A percentile compares a stretch with the other conserved stretches of the same genome.
Conservation (phyloP, 2,888 invertebrate species). For the Aspidapion aeneum region DNA sequence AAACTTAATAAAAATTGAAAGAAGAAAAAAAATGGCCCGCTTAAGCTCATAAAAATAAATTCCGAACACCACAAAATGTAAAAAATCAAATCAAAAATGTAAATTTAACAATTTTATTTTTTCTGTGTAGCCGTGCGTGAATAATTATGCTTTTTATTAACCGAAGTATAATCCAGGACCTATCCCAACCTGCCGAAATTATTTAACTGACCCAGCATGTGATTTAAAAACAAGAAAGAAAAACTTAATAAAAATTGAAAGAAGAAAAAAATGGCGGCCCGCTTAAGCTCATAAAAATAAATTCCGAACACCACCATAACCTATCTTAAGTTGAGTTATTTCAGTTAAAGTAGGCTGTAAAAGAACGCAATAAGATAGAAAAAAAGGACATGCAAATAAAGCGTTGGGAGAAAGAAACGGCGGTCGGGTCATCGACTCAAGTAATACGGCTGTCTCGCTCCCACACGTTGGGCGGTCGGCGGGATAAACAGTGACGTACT, state of each 20-base stretch:
- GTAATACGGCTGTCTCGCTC: constrained; percentile 46
- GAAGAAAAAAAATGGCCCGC: too few relatives aligned
- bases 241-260: background rate
- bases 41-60: too few relatives aligned
- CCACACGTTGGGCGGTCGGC: constrained; percentile 41
- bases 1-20: too few relatives aligned
- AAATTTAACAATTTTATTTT: too few relatives aligned
- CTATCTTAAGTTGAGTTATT: constrained; percentile 49
- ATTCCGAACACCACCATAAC: constrained; percentile 45
- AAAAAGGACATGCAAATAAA: constrained; percentile 51
- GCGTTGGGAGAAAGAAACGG: constrained; percentile 49
- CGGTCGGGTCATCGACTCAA: constrained; percentile 49
- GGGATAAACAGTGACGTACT: constrained; percentile 26
- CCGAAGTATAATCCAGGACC: background rate
- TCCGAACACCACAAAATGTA: too few relatives aligned
- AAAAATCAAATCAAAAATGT: too few relatives aligned
- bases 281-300: constrained; percentile 35
- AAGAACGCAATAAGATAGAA: constrained; percentile 48
- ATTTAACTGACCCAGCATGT: too few relatives aligned
- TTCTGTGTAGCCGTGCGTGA: too few relatives aligned
- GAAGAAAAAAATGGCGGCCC: background rate
- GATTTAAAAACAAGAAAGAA: too few relatives aligned
- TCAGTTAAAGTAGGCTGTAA: constrained; percentile 50
- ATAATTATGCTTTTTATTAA: too few relatives aligned
- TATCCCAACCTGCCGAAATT: background rate